Evolutionary conservation across 2,888 invertebrate genomes (phyloP).

Genomic region (Stictocephala bisonia): DNA sequence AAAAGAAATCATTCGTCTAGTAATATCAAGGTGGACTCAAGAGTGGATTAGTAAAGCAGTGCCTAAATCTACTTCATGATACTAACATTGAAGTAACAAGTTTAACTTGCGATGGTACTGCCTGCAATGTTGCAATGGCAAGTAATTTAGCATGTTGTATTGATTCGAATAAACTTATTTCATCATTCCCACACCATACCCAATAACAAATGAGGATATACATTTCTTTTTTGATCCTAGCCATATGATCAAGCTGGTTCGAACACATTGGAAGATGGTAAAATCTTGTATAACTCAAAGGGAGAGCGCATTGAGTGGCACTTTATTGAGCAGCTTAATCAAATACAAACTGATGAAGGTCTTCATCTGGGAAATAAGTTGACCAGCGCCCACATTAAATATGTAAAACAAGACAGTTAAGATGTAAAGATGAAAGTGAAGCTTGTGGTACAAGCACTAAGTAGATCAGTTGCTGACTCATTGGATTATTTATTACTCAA

Average conservation of each 20-base stretch:
- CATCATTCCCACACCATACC: slow-evolving; percentile 38
- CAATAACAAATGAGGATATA: slow-evolving; percentile 15
- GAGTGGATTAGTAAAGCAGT: slow-evolving; percentile 27
- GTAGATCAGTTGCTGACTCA: slow-evolving; percentile 51
- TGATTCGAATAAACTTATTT: slow-evolving; percentile 24
- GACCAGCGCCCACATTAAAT: slow-evolving; percentile 49
- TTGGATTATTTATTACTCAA: slow-evolving; percentile 41
- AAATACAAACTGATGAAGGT: slow-evolving; percentile 54
- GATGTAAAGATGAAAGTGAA: slow-evolving; percentile 58
- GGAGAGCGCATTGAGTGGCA: slow-evolving; percentile 52
- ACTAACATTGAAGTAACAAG: slow-evolving; percentile 4
- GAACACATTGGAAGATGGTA: slow-evolving; percentile 57
- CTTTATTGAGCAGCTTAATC: slow-evolving; percentile 53
- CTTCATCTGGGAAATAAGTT: slow-evolving; percentile 57
- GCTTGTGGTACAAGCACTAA: slow-evolving; percentile 51
- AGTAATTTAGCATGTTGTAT: slow-evolving; percentile 18
- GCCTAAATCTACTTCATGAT: slow-evolving; percentile 15
- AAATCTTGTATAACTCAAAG: slow-evolving; percentile 42
- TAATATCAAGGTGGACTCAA: too few relatives aligned
- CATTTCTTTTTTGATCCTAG: slow-evolving; percentile 50
- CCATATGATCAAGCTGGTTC: slow-evolving; percentile 59
- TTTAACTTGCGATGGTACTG: slow-evolving; percentile 35
- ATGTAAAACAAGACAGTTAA: slow-evolving; percentile 49
- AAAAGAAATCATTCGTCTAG: too few relatives aligned
- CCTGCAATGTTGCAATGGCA: slow-evolving; percentile 34